phyloP scores from a whole-genome alignment of 1,140 invertebrate species.

The Anadara kagoshimensis region DNA sequence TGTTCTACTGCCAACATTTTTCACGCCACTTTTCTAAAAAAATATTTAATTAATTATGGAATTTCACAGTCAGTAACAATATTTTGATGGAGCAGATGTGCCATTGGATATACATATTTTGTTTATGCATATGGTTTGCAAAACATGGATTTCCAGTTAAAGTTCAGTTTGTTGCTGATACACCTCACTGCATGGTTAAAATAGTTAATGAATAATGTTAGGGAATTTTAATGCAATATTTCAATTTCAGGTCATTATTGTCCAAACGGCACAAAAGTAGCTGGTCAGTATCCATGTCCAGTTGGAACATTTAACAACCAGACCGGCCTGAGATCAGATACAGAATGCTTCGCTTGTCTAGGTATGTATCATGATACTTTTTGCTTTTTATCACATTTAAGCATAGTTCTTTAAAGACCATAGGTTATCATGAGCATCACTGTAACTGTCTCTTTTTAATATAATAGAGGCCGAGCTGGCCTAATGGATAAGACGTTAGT shows the following conservation, averaged over 20 bases:
- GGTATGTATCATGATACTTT: conserved; percentile 40
- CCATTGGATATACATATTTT: no score
- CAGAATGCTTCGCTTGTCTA: conserved; percentile 60
- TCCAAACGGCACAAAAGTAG: conserved; percentile 57
- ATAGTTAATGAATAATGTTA: no score
- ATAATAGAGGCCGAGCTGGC: not conserved
- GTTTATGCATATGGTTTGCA: no score
- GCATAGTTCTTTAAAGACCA: not conserved
- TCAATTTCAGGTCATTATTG: conserved; percentile 63
- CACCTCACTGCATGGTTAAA: no score
- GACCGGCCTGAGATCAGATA: conserved; percentile 51
- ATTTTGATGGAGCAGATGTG: no score
- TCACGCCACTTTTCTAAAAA: no score
- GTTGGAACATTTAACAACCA: conserved; percentile 64
- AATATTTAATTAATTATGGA: no score
- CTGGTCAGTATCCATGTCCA: conserved; percentile 61
- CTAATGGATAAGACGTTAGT: no score
- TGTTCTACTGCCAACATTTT: no score
- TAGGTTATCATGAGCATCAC: not conserved
- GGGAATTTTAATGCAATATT: not conserved
- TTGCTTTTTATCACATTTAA: not conserved
- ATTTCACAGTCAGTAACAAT: no score
- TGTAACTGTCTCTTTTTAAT: not conserved
- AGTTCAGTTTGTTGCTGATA: no score
- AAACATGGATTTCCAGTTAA: no score